These are phyloP conservation scores for Baronia brevicornis DNA, from an alignment of 2,888 invertebrate species.

Conservation along the genomic window DNA sequence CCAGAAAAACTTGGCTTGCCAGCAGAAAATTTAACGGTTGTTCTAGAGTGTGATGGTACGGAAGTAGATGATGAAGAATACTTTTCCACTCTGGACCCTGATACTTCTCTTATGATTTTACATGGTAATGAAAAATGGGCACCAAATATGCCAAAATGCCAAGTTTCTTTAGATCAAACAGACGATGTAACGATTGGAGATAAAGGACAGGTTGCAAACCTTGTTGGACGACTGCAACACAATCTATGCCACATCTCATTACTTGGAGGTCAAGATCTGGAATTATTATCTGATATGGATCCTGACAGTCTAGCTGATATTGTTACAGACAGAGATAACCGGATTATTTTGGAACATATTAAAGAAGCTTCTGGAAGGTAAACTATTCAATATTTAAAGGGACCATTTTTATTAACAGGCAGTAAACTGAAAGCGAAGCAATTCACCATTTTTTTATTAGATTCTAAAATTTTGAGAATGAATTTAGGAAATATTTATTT, in stretches of 20 bases:
- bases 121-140: slow-evolving; percentile 86
- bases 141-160: slow-evolving; percentile 77
- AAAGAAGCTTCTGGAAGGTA: slow-evolving; percentile 89
- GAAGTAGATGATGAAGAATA: slow-evolving; percentile 97
- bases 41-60: slow-evolving; percentile 93
- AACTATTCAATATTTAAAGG: slow-evolving; percentile 8
- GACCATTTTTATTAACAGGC: slow-evolving; percentile 9
- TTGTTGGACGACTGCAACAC: slow-evolving; percentile 85
- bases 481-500: not conserved
- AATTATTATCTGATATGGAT: slow-evolving; percentile 91
- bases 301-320: slow-evolving; percentile 91
- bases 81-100: slow-evolving; percentile 91
- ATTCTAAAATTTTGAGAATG: no score
- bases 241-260: slow-evolving; percentile 90
- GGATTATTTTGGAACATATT: slow-evolving; percentile 85
- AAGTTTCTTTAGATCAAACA: slow-evolving; percentile 76
- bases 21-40: slow-evolving; percentile 82
- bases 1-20: slow-evolving; percentile 82
- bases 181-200: slow-evolving; percentile 71
- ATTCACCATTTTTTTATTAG: no score
- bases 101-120: slow-evolving; percentile 89
- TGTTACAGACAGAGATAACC: slow-evolving; percentile 82
- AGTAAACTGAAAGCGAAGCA: no score
- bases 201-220: slow-evolving; percentile 79
- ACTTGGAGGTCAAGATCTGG: slow-evolving; percentile 88